Conservation (phyloP, 2,797 vertebrate species). For the Ciconia nigra region DNA sequence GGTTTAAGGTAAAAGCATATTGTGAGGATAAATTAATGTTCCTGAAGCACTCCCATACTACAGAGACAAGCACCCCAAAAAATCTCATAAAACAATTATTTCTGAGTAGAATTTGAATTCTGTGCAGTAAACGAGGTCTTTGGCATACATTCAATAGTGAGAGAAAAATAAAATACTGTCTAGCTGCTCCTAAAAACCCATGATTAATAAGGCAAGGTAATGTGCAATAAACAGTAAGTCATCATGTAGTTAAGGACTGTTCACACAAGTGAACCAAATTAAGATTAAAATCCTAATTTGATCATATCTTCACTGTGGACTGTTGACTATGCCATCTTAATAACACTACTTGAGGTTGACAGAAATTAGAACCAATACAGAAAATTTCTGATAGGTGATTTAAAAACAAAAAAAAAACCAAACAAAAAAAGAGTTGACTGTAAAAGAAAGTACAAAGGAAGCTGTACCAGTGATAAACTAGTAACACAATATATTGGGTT, state of each 20-base stretch:
- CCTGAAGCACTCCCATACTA: neutral
- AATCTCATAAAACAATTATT: neutral
- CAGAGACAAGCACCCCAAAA: neutral
- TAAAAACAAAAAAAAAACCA: too few relatives aligned
- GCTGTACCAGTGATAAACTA: neutral
- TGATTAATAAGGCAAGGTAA: neutral
- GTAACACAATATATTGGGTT: neutral
- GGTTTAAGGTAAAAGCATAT: neutral
- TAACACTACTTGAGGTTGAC: neutral
- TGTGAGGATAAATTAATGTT: neutral
- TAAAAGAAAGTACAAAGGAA: neutral
- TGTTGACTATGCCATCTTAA: neutral
- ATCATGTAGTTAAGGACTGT: neutral
- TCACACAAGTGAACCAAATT: neutral
- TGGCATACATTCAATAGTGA: neutral
- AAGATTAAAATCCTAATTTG: neutral
- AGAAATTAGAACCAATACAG: neutral
- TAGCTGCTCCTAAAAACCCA: neutral
- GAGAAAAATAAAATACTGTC: neutral
- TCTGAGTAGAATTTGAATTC: neutral
- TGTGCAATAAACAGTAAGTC: neutral
- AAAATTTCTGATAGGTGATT: neutral
- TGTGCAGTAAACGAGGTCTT: neutral
- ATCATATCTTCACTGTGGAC: neutral
- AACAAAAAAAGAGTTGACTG: neutral